These are phyloP conservation scores for Drosophila yooni DNA, from an alignment of 2,888 invertebrate species.

Conservation along the genomic window DNA sequence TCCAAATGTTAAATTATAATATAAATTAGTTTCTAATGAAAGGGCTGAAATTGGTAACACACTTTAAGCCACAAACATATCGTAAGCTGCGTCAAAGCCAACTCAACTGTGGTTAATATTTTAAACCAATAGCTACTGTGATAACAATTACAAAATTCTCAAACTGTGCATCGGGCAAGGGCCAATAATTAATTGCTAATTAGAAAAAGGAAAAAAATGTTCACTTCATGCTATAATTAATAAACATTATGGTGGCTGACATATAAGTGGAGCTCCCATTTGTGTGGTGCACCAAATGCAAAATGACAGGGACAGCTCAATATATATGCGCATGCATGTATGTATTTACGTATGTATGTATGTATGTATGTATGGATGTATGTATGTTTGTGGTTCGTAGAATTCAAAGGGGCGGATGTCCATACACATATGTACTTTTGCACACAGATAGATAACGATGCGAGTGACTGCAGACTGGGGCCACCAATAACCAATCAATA, in stretches of 20 bases:
- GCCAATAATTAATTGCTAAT: constrained; percentile 7
- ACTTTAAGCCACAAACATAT: background rate
- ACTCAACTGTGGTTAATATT: background rate
- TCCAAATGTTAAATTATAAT: background rate
- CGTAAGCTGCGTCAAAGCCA: background rate
- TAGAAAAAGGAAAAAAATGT: background rate
- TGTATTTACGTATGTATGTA: background rate
- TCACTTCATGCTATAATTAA: background rate
- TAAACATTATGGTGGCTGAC: background rate
- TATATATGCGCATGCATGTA: background rate
- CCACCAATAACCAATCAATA: constrained; percentile 73
- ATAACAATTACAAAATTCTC: background rate
- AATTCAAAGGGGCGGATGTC: constrained; percentile 4
- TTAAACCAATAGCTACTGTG: background rate
- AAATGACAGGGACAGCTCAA: constrained; percentile 46
- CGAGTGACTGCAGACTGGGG: constrained; percentile 36
- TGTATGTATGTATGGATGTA: too few species aligned
- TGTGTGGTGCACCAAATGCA: constrained; percentile 37
- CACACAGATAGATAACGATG: constrained; percentile 54
- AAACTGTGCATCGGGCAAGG: background rate
- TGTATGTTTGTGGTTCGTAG: background rate
- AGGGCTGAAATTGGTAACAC: background rate
- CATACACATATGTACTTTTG: background rate
- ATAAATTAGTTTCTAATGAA: background rate
- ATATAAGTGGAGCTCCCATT: background rate